These are phyloP conservation scores for Hydrolagus colliei DNA, from an alignment of 2,797 vertebrate species.

Conservation along the genomic window DNA sequence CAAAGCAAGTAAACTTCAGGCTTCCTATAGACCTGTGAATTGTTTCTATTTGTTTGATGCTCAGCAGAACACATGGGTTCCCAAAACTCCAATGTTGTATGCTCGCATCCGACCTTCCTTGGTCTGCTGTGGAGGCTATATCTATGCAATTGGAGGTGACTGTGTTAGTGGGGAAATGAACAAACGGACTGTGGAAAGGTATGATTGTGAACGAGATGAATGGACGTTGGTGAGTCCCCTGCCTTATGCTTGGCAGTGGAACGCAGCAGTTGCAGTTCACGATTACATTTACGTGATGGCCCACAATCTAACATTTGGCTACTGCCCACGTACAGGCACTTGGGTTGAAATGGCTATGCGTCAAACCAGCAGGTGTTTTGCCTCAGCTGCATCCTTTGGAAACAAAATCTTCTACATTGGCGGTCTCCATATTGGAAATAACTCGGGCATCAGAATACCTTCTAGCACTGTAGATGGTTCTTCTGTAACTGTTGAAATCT, in stretches of 20 bases:
- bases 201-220: slow-evolving; percentile 86
- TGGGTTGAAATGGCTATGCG: slow-evolving; percentile 97
- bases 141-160: slow-evolving; percentile 92
- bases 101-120: slow-evolving; percentile 84
- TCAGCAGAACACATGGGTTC: slow-evolving; percentile 92
- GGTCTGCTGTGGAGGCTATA: slow-evolving; percentile 86
- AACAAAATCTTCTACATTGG: slow-evolving; percentile 95
- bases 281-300: slow-evolving; percentile 93
- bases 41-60: slow-evolving; percentile 97
- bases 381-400: slow-evolving; percentile 82
- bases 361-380: slow-evolving; percentile 86
- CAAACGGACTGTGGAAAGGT: slow-evolving; percentile 87
- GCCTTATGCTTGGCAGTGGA: slow-evolving; percentile 92
- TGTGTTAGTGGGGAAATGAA: slow-evolving; percentile 83
- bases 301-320: slow-evolving; percentile 91
- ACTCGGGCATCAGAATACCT: slow-evolving; percentile 77
- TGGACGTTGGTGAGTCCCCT: slow-evolving; percentile 89
- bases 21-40: slow-evolving; percentile 84
- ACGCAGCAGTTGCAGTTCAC: slow-evolving; percentile 79
- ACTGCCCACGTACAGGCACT: slow-evolving; percentile 80
- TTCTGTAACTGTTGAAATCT: slow-evolving; percentile 87
- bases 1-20: slow-evolving; percentile 80
- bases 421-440: slow-evolving; percentile 83
- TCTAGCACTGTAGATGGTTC: slow-evolving; percentile 83
- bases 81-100: slow-evolving; percentile 88